These are phyloP conservation scores for Augiades crinisus DNA, from an alignment of 2,888 invertebrate species.

Conservation along the genomic window DNA sequence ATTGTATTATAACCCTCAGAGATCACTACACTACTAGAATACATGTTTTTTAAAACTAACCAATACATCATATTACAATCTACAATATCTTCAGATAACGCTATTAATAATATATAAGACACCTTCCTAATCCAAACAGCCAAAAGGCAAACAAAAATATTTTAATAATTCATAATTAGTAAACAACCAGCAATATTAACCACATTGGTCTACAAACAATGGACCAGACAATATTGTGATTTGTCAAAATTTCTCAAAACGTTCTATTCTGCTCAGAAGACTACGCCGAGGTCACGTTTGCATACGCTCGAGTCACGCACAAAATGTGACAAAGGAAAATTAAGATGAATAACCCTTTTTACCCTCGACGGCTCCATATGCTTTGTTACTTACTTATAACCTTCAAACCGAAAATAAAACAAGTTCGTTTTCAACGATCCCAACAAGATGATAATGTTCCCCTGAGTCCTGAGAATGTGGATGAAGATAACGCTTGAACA, in stretches of 20 bases:
- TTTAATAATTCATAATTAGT: neutral
- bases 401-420: no score
- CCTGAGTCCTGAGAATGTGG: no score
- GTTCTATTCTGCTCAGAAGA: neutral
- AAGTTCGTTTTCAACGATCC: neutral
- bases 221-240: neutral
- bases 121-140: no score
- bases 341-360: constrained; percentile 4
- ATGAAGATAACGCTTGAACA: no score
- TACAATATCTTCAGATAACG: no score
- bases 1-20: no score
- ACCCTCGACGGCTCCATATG: neutral
- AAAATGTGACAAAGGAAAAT: constrained; percentile 10
- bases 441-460: neutral
- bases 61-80: no score
- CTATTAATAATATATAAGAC: no score
- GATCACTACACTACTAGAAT: no score
- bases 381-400: neutral
- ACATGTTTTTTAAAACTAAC: no score
- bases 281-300: constrained; percentile 11
- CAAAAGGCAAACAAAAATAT: no score
- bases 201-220: neutral
- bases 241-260: neutral
- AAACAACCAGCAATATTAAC: neutral
- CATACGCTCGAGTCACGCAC: constrained; percentile 15